Evolutionary conservation across 2,888 invertebrate genomes (phyloP), one percentile per base, ranked within the genome.

Genomic region (Ochropacha duplaris): DNA sequence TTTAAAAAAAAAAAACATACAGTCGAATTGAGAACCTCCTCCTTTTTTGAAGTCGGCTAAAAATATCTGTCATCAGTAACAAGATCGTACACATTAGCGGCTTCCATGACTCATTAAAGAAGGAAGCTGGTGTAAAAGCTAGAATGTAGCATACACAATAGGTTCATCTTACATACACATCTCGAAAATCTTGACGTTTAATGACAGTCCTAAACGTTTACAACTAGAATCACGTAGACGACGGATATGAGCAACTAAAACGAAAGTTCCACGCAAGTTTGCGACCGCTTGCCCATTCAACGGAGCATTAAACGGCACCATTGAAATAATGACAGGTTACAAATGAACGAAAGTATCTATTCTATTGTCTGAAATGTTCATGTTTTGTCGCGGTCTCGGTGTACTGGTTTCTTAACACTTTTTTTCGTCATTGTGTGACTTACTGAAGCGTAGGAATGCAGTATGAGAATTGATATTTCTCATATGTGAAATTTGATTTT

Each of bases 301-400:
- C 83, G 83, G 82, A 82, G 81, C 90, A 85, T 87, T 84, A 87
- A 88, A 89, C 79, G 69, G 70, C 69, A 64, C 79, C 71, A 82
- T 84, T 83, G 74, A 81, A 75, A 75, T 84, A 83, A 86, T 86
- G 88, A 86, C 88, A 88, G 81, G 78, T 82, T 84, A 88, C 90
- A 87, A 86, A 84, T 84, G 76, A 79, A 84, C 81, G 90, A 89
- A 90, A 89, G 90, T 86, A 76, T 79, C 66, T 67, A 71, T 70
- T 60, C 76, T 66, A 83, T 86, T 85, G 86, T 86, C 66, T 68
- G 65, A 64, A 26, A 24, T 24, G 31, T 52, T 52, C 52, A 34
- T 52, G 52, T 52, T 52, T 52, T 31, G 52, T 52, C 31, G 52
- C 44, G 54, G 54, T 54, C 31, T 39, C 36, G 49, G 49, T 36